These are phyloP conservation scores for Melanotus villosus DNA, from an alignment of 2,888 invertebrate species.

Conservation along the genomic window DNA sequence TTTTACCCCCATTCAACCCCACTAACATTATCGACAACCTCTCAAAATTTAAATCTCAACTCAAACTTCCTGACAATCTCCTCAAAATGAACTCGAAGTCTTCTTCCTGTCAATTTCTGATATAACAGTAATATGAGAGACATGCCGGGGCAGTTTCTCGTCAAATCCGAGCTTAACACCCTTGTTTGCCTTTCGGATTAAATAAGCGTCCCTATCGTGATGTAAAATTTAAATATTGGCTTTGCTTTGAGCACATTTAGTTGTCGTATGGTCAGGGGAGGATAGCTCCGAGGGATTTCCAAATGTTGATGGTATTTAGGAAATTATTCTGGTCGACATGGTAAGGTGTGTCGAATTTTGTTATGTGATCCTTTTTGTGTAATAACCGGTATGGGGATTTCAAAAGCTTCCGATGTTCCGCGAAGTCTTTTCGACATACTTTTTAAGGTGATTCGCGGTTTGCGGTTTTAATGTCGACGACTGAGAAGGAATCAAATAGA, in stretches of 20 bases:
- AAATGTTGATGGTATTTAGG: too few species aligned
- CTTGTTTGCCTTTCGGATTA: slow-evolving; percentile 39
- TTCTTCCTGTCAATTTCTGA: not conserved
- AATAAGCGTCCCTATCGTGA: slow-evolving; percentile 41
- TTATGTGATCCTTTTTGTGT: too few species aligned
- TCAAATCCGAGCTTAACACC: slow-evolving; percentile 28
- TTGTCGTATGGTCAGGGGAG: not conserved
- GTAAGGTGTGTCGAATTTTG: too few species aligned
- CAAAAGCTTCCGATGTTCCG: too few species aligned
- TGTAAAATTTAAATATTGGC: slow-evolving; percentile 43
- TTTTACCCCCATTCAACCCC: too few species aligned
- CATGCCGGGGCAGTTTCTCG: slow-evolving; percentile 9
- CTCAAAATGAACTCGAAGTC: not conserved
- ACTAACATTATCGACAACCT: too few species aligned
- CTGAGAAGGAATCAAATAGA: not conserved
- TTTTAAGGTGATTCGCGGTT: slow-evolving; percentile 8
- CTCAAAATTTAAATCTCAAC: too few species aligned
- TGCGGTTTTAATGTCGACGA: not conserved
- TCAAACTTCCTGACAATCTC: too few species aligned
- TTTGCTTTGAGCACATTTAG: slow-evolving; percentile 24
- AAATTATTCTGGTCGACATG: too few species aligned
- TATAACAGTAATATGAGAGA: slow-evolving; percentile 12
- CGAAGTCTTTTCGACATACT: slow-evolving; percentile 18
- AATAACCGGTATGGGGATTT: too few species aligned
- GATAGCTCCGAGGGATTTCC: not conserved